Conservation (phyloP, 2,797 vertebrate genomes). For the Sebastes minor region DNA sequence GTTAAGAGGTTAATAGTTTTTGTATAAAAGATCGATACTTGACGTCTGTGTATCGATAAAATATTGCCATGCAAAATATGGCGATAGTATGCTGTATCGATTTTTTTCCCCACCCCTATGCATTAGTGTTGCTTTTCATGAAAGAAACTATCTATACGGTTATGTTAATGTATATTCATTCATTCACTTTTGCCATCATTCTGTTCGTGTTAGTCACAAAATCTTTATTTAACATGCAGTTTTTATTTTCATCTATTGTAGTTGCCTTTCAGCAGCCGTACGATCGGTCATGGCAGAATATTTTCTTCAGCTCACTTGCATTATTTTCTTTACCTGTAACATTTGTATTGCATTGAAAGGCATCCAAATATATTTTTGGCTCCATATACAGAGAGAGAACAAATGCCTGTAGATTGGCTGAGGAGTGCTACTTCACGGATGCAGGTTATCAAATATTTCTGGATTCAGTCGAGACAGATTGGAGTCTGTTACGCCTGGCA, state of each 20-base stretch:
- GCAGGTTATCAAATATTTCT: not conserved
- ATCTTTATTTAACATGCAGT: not conserved
- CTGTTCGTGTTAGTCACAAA: not conserved
- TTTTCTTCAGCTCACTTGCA: not conserved
- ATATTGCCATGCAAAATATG: no score
- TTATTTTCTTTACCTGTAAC: not conserved
- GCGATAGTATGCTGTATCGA: no score
- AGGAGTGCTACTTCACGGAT: not conserved
- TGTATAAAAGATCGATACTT: no score
- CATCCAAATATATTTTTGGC: not conserved
- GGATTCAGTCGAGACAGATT: not conserved
- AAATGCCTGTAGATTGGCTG: not conserved
- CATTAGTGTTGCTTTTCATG: not conserved
- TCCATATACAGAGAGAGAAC: not conserved
- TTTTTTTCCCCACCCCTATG: no score
- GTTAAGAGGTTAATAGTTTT: no score
- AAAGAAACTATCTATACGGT: not conserved
- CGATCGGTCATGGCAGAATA: not conserved
- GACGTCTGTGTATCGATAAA: no score
- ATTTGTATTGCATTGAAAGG: not conserved
- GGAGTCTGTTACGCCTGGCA: conserved; percentile 5
- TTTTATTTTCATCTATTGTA: not conserved
- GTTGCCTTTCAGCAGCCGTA: not conserved
- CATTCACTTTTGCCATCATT: not conserved
- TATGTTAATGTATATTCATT: not conserved